A percentile compares a stretch with the other conserved stretches of the same genome.
phyloP scores from a whole-genome alignment of 2,113 vertebrate species.

The Callospermophilus lateralis region DNA sequence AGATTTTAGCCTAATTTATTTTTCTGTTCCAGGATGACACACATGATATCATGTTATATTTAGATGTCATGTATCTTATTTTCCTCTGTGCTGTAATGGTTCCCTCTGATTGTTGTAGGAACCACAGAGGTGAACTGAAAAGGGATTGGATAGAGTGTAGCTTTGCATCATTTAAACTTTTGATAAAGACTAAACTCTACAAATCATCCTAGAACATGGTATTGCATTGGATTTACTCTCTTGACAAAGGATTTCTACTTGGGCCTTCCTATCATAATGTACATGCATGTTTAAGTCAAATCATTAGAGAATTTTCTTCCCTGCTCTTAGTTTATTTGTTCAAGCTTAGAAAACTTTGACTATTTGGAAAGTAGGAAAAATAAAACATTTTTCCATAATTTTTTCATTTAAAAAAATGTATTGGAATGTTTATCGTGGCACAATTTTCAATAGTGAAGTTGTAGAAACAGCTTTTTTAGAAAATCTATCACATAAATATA shows the following conservation, averaged over 20 bases:
- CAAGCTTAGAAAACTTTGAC: not conserved
- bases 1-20: not conserved
- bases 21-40: not conserved
- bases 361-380: not conserved
- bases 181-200: not conserved
- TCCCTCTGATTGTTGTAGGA: not conserved
- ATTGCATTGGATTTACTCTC: not conserved
- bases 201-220: not conserved
- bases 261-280: not conserved
- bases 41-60: not conserved
- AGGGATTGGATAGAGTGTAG: not conserved
- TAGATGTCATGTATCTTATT: not conserved
- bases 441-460: not conserved
- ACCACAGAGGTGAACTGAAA: not conserved
- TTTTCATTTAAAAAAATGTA: not conserved
- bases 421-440: not conserved
- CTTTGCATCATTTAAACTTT: conserved; percentile 9
- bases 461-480: not conserved
- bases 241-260: not conserved
- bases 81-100: not conserved
- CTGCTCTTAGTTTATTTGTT: not conserved
- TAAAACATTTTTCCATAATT: no score
- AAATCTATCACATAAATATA: not conserved
- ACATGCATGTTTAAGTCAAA: not conserved
- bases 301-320: not conserved